These are phyloP conservation scores for Hesperia comma DNA, from an alignment of 2,888 invertebrate genomes.

Conservation along the genomic window DNA sequence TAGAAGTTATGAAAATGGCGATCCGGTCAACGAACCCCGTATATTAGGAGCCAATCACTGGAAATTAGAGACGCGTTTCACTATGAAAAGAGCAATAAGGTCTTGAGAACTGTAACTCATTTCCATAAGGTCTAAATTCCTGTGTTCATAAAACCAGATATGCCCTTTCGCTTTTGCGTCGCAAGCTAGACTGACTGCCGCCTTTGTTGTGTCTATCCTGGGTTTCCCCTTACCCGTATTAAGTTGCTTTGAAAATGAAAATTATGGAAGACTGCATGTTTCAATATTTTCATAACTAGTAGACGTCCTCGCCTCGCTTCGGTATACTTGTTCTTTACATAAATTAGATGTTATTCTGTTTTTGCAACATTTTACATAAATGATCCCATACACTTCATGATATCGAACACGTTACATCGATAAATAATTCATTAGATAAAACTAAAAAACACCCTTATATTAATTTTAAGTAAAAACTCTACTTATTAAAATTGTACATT, in stretches of 20 bases:
- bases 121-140: neutral
- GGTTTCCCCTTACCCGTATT: constrained; percentile 5
- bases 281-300: no score
- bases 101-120: neutral
- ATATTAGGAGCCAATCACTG: constrained; percentile 18
- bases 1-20: neutral
- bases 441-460: no score
- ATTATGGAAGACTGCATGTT: no score
- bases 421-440: no score
- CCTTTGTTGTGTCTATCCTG: constrained; percentile 20
- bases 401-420: no score
- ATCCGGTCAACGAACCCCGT: constrained; percentile 7
- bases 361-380: no score
- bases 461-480: no score
- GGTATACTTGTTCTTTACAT: no score
- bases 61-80: constrained; percentile 15
- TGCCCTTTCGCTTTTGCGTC: neutral
- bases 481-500: no score
- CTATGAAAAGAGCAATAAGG: neutral
- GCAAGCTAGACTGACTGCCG: constrained; percentile 21
- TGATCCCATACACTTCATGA: no score
- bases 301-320: no score
- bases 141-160: neutral
- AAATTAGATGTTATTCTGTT: no score
- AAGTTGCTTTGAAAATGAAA: constrained; percentile 14